Base-by-base conservation (phyloP, 1,140 invertebrate species). In the Calephelis nemesis region DNA sequence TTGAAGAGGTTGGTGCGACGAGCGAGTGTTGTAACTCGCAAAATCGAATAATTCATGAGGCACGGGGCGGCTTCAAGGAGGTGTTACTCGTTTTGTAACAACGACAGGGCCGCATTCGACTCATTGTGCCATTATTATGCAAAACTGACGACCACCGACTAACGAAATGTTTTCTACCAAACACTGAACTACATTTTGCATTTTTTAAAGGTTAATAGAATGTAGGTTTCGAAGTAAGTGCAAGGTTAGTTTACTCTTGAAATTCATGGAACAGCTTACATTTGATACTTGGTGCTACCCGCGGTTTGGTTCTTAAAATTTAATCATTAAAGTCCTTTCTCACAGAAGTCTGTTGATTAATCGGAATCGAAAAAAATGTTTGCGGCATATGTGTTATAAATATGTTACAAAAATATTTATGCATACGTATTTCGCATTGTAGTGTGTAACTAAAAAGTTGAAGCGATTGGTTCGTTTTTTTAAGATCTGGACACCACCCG, bases 101-200 rank as follows among this genome's bases (percentile, higher is more conserved):
- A 72, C 74, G 70, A 82, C 76, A 74, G 70, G 68, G 71, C 77
- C 70, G 71, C 74, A 75, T 77, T 77, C 71, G 74, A 74, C 63
- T 76, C 72, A 87, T 88, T 88, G 85, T 90, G 73, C 74, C 74
- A 88, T 90, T 90, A 88, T 89, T 84, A 90, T 90, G 86, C 87
- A 89, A 88, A 87, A 81, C 77, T 72, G 77, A 78, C 76, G 76
- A 76, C 71, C 76, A 80, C 67, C 74, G 77, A 85, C 85, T 74
- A 75, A 77, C 75, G 75, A 74, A 85, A 81, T 83, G 74, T 79
- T 79, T 75, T 79, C 75, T 74, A 70, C 65, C 70, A 73, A 81
- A 75, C 71, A 70, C 75, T 77, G 77, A 77, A 77, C 77, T 74
- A 81, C 76, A 87, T 81, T 84, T 81, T 72, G 76, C 74, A 82